Percentiles rank a stretch among this genome's conserved stretches.
These are phyloP conservation scores for Ceuthmochares aereus DNA, from an alignment of 2,113 vertebrate genomes.

Conservation along the genomic window DNA sequence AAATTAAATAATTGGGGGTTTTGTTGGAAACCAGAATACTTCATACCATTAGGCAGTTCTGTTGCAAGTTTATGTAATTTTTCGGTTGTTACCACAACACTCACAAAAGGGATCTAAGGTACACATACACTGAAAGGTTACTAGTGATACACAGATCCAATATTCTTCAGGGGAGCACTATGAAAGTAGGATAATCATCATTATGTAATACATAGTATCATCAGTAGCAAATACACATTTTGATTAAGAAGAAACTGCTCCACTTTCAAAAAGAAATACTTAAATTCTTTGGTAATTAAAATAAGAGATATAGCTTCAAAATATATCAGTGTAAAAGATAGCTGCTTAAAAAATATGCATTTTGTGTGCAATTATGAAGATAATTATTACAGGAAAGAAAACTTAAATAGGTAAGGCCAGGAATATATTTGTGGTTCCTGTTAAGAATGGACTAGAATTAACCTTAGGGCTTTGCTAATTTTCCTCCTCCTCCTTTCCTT, in stretches of 20 bases:
- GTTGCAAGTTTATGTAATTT: constrained; percentile 15
- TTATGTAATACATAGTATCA: background rate
- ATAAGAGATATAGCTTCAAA: background rate
- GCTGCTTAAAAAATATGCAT: background rate
- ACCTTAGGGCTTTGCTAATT: constrained; percentile 35
- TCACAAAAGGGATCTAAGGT: background rate
- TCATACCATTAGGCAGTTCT: background rate
- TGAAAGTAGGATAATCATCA: background rate
- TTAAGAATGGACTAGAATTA: constrained; percentile 46
- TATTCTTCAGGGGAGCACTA: background rate
- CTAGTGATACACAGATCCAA: background rate
- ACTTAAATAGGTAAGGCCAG: background rate
- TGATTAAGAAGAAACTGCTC: background rate
- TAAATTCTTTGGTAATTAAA: background rate
- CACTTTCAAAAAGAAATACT: background rate
- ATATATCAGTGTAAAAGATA: background rate
- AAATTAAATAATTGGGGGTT: constrained; percentile 55
- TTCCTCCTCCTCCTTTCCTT: background rate
- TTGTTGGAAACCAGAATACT: constrained; percentile 47
- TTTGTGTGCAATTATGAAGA: background rate
- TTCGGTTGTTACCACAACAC: background rate
- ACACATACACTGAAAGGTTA: background rate
- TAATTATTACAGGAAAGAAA: constrained; percentile 41
- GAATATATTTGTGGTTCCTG: constrained; percentile 47
- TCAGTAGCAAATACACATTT: background rate